A percentile compares a stretch with the other conserved stretches of the same genome.
These are phyloP conservation scores for Eilema caniola DNA, from an alignment of 2,888 invertebrate species.

Conservation along the genomic window DNA sequence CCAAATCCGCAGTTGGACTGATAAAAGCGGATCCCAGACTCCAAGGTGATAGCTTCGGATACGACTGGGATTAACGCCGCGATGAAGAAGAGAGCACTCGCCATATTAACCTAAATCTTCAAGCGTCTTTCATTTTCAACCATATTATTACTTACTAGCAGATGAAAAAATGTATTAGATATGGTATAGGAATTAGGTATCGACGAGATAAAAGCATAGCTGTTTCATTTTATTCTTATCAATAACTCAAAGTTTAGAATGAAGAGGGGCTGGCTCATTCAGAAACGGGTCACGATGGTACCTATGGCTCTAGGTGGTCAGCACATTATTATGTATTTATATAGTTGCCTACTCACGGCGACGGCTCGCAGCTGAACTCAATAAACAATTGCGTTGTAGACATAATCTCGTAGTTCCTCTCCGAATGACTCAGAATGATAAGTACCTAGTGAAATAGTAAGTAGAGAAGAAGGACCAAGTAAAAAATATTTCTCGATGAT, in stretches of 20 bases:
- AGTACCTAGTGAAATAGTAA: not conserved
- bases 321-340: constrained; percentile 20
- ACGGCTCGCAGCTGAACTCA: constrained; percentile 4
- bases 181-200: too few species aligned
- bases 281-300: constrained; percentile 29
- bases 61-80: too few species aligned
- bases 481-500: not conserved
- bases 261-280: not conserved
- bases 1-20: too few species aligned
- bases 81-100: too few species aligned
- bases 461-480: not conserved
- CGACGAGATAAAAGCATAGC: constrained; percentile 19
- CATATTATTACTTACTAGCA: not conserved
- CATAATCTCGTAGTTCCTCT: constrained; percentile 16
- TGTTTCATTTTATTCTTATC: constrained; percentile 1
- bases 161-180: too few species aligned
- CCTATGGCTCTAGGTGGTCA: constrained; percentile 24
- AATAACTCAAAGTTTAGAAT: not conserved
- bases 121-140: not conserved
- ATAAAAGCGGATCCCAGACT: too few species aligned
- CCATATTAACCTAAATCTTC: not conserved
- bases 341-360: constrained; percentile 10
- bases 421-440: not conserved
- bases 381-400: constrained; percentile 19
- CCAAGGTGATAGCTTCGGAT: too few species aligned